phyloP scores from a whole-genome alignment of 2,888 invertebrate genomes.

The Luperina nickerlii region DNA sequence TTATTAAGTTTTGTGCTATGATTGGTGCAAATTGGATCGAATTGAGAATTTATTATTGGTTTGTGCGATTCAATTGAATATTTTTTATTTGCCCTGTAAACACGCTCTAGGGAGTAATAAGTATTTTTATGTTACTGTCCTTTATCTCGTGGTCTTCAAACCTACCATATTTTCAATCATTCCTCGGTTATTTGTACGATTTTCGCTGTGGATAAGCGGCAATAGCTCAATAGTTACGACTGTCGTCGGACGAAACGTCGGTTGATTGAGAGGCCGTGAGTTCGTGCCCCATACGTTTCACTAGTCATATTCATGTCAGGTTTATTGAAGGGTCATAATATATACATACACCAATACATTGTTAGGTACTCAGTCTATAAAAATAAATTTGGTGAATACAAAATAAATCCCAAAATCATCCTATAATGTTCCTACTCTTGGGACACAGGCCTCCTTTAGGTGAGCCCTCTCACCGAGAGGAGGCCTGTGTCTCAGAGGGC shows the following conservation, averaged over 20 bases:
- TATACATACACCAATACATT: background rate
- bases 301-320: slow-evolving; percentile 13
- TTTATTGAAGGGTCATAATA: background rate
- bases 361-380: too few relatives aligned
- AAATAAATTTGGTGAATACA: background rate
- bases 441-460: too few relatives aligned
- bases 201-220: slow-evolving; percentile 9
- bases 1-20: slow-evolving; percentile 42
- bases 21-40: slow-evolving; percentile 43
- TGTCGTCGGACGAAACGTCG: background rate
- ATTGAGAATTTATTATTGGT: slow-evolving; percentile 29
- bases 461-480: too few relatives aligned
- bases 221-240: slow-evolving; percentile 14
- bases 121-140: slow-evolving; percentile 1
- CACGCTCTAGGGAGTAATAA: slow-evolving; percentile 25
- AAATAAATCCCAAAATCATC: background rate
- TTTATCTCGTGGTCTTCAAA: slow-evolving; percentile 20
- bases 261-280: slow-evolving; percentile 27
- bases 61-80: background rate
- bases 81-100: slow-evolving; percentile 5
- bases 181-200: slow-evolving; percentile 21
- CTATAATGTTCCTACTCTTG: too few relatives aligned
- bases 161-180: background rate
- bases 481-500: too few relatives aligned
- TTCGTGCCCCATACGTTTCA: background rate